Base-by-base conservation (phyloP, 2,888 invertebrate species). In the Cordylochernes scorpioides region DNA sequence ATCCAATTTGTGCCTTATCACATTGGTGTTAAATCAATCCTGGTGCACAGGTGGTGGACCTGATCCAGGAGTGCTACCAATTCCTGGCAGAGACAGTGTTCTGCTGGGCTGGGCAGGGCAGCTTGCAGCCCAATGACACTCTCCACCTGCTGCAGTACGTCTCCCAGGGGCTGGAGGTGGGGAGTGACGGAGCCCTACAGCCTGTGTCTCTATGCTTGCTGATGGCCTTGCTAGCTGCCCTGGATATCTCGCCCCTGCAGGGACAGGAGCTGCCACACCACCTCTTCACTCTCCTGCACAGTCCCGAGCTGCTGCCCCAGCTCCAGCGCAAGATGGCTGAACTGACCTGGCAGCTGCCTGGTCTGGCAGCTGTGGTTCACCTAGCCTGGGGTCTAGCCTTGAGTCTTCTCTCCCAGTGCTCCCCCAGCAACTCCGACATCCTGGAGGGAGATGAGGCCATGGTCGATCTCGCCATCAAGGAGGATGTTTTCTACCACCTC, bases 191-290 rank as follows among this genome's bases (percentile, higher is more conserved):
- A 3, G 67, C 66, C 8, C 57, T 82, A 14, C 75, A 77, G 49
- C 67, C 71, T 45, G 68, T 77, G 2, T 71, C 71, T 1, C 52
- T 80, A 3, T 69, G 71, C 2, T 53, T 86, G 17, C 61, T 74
- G 36, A 72, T 84, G 70, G 68, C 82, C 0, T 52, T 84, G 24
- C 51, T 86, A 3, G 77, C 77, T 49, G 68, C 73, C 0, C 57
- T 82, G 31, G 82, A 88, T 52, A 59, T 80, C 7, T 75, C 74
- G 40, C 62, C 73, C 14, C 53, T 84, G 13, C 43, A 44, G 13
- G 50, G 49, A 14, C 42, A 43, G 27, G 52, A 52, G 30, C 52
- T 54, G 32, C 41, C 41, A 33, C 50, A 51, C 45, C 47, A 47
- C 21, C 39, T 45, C 15, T 34, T 47, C 4, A 34, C 45, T 30